These are phyloP conservation scores for Kryptopterus vitreolus DNA, from an alignment of 2,797 vertebrate genomes.

Conservation along the genomic window DNA sequence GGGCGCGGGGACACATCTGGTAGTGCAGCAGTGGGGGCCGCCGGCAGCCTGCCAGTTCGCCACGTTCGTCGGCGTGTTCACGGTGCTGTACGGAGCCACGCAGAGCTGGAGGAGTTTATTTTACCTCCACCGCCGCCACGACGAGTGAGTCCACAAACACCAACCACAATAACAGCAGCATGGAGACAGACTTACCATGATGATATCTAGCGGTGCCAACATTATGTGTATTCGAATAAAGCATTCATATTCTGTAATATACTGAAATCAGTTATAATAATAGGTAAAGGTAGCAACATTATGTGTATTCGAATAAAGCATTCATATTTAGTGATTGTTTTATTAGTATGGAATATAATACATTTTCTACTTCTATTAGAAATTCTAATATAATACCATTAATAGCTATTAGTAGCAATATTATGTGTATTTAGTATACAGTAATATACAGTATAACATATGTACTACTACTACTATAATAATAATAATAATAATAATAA, in stretches of 20 bases:
- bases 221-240: neutral
- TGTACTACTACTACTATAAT: too few species aligned
- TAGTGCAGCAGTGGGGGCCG: constrained; percentile 78
- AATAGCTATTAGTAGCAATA: too few species aligned
- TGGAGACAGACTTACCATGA: neutral
- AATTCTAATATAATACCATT: too few species aligned
- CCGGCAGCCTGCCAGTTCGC: constrained; percentile 77
- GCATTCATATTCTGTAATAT: neutral
- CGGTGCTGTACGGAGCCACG: constrained; percentile 77
- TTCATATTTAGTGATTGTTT: too few species aligned
- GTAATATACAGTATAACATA: too few species aligned
- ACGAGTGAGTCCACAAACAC: constrained; percentile 70
- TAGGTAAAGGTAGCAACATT: neutral
- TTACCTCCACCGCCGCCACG: constrained; percentile 77
- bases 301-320: too few species aligned
- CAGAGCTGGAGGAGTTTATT: constrained; percentile 80
- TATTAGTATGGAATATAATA: too few species aligned
- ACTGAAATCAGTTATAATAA: neutral
- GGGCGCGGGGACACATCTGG: constrained; percentile 62
- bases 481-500: too few species aligned
- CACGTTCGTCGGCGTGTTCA: constrained; percentile 80
- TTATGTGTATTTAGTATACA: too few species aligned
- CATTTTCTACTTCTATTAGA: too few species aligned
- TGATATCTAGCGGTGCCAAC: neutral
- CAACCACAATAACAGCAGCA: neutral